Evolutionary conservation across 2,888 invertebrate species (phyloP), one percentile per base, ranked within the genome.

Genomic region (Parascotia fuliginaria): DNA sequence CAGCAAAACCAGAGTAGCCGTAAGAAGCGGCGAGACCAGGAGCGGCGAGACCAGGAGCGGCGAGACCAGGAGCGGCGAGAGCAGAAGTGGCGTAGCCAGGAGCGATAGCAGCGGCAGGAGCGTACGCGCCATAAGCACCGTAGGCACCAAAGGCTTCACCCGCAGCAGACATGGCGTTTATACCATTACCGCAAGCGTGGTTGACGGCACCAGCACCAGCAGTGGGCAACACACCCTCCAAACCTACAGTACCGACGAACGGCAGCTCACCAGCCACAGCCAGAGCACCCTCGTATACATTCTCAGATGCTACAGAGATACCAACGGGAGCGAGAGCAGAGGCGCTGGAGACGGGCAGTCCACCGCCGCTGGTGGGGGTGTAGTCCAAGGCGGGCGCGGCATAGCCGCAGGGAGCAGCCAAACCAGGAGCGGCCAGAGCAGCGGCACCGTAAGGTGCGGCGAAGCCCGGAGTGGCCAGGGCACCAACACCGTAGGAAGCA

Each of bases 281-380:
- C 3, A 81, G 42, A 13, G 66, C 41, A 13, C 81, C 80, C 55
- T 76, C 78, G 42, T 76, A 74, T 0, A 53, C 61, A 39, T 80
- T 81, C 31, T 78, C 80, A 34, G 81, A 78, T 0, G 65, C 49
- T 24, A 81, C 66, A 4, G 72, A 65, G 12, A 83, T 68, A 5
- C 82, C 81, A 13, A 58, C 65, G 12, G 79, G 77, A 0, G 73
- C 43, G 29, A 67, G 48, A n/a, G 76, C 70, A 3, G 81, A 79
- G 3, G 39, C 34, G 27, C 58, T 59, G 34, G 39, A 13, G 12
- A 51, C 49, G 11, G 51, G 53, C 4, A 55, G 31, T 22, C 39
- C 27, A 19, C 50, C 49, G 11, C 49, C 49, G 13, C 50, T 48
- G 40, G 46, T 50, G 22, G 32, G 28, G n/a, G 19, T 34, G 38